Evolutionary conservation across 2,113 vertebrate species (phyloP).

Genomic region (Syngnathoides biaculeatus): DNA sequence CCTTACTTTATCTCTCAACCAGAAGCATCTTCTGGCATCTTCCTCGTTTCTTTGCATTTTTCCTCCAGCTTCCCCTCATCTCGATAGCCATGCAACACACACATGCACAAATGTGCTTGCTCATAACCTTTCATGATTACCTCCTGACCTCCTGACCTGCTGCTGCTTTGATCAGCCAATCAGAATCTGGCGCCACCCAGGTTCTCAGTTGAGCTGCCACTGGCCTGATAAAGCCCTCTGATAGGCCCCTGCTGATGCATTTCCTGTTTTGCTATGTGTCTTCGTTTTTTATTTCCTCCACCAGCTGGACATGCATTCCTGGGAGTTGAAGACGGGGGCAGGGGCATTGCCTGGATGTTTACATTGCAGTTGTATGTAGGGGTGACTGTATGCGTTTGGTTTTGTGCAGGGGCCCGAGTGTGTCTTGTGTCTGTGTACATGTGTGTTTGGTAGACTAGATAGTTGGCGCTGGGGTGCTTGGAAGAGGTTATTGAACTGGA

Average conservation of each 20-base stretch:
- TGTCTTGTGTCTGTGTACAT: constrained; percentile 31
- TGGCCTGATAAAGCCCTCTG: constrained; percentile 64
- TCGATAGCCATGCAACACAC: constrained; percentile 32
- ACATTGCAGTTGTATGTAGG: constrained; percentile 46
- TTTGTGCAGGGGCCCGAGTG: constrained; percentile 14
- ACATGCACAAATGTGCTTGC: constrained; percentile 1
- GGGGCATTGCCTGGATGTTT: constrained; percentile 60
- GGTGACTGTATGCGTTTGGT: constrained; percentile 22
- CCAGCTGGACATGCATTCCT: constrained; percentile 68
- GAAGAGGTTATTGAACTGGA: constrained; percentile 46
- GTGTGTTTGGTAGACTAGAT: constrained; percentile 60
- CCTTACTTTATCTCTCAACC: constrained; percentile 28
- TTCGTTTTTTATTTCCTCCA: constrained; percentile 59
- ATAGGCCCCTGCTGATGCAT: constrained; percentile 69
- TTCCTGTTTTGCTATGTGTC: constrained; percentile 74
- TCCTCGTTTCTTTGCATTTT: constrained; percentile 46
- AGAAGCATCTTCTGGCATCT: constrained; percentile 41
- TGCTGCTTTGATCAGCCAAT: constrained; percentile 69
- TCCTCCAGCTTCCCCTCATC: constrained; percentile 50
- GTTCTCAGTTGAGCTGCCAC: constrained; percentile 52
- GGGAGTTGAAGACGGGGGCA: constrained; percentile 47
- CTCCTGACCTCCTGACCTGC: constrained; percentile 59
- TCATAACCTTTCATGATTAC: constrained; percentile 55
- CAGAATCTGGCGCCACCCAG: constrained; percentile 60
- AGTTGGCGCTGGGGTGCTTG: constrained; percentile 29